Conservation (phyloP, 2,113 vertebrate species). For the Oenanthe melanoleuca region DNA sequence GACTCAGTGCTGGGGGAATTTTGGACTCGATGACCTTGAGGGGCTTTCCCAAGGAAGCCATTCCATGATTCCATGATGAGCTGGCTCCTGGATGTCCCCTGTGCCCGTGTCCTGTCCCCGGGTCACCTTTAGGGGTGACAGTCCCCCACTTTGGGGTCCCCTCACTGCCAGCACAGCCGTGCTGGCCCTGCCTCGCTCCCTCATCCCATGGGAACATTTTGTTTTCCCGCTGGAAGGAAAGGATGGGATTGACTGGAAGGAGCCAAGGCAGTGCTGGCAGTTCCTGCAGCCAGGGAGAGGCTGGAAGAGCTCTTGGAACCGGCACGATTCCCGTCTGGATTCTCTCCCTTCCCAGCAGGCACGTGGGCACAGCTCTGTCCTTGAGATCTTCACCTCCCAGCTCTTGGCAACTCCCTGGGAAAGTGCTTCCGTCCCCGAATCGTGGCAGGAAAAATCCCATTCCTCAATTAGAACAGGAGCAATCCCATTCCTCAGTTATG, state of each 20-base stretch:
- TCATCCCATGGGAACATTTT: not conserved
- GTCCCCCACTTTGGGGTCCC: not conserved
- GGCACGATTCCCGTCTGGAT: rapidly evolving
- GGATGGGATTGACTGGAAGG: not conserved
- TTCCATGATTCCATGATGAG: rapidly evolving
- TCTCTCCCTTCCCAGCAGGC: rapidly evolving
- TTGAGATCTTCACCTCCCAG: not conserved
- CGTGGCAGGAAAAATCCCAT: too few relatives aligned
- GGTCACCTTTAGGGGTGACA: not conserved
- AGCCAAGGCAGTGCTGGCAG: not conserved
- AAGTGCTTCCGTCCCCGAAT: not conserved
- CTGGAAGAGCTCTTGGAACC: not conserved
- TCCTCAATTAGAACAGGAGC: not conserved
- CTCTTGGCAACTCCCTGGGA: not conserved
- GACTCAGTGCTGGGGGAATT: too few relatives aligned
- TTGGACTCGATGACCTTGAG: rapidly evolving
- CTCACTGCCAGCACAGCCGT: rapidly evolving
- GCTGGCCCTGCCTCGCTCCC: not conserved
- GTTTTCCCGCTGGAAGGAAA: not conserved
- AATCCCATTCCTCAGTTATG: not conserved
- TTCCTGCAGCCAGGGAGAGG: not conserved
- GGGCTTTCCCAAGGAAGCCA: not conserved
- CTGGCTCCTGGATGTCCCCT: not conserved
- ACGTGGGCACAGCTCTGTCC: not conserved
- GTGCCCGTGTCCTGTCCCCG: not conserved